phyloP scores from a whole-genome alignment of 2,113 vertebrate genomes.

The Toxotes chatareus region DNA sequence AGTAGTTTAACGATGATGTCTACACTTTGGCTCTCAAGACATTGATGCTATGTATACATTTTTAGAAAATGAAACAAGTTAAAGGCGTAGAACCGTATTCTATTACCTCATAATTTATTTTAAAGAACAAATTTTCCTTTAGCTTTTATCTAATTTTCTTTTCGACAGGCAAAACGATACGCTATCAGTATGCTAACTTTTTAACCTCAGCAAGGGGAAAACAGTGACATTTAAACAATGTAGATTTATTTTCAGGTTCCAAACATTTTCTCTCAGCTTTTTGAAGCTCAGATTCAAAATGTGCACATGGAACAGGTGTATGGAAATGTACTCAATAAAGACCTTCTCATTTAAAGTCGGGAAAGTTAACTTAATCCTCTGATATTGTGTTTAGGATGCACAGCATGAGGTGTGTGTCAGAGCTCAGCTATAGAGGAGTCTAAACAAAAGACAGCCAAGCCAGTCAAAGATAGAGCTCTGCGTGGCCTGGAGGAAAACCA shows the following conservation, averaged over 20 bases:
- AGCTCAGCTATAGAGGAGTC: slow-evolving; percentile 61
- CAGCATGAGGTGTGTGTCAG: slow-evolving; percentile 70
- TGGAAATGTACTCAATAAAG: slow-evolving; percentile 42
- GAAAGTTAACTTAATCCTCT: slow-evolving; percentile 70
- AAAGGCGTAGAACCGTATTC: no score
- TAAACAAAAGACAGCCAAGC: slow-evolving; percentile 70
- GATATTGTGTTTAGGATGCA: slow-evolving; percentile 73
- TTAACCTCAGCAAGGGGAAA: neutral
- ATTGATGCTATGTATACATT: no score
- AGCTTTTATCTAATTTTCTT: neutral
- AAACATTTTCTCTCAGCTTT: slow-evolving; percentile 3
- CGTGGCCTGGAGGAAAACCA: slow-evolving; percentile 72
- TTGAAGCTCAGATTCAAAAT: slow-evolving; percentile 6
- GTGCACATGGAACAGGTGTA: slow-evolving; percentile 37
- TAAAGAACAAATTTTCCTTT: neutral
- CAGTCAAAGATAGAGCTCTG: slow-evolving; percentile 72
- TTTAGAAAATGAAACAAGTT: neutral
- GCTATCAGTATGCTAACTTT: neutral
- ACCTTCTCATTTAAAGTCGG: slow-evolving; percentile 59
- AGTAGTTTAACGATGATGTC: no score
- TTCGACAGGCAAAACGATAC: neutral
- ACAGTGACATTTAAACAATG: neutral
- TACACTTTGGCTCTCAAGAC: neutral
- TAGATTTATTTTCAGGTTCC: neutral
- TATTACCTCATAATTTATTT: neutral